Percentiles rank a stretch among this genome's conserved stretches.
Conservation (phyloP, 2,113 vertebrate species). For the Pagrus major region DNA sequence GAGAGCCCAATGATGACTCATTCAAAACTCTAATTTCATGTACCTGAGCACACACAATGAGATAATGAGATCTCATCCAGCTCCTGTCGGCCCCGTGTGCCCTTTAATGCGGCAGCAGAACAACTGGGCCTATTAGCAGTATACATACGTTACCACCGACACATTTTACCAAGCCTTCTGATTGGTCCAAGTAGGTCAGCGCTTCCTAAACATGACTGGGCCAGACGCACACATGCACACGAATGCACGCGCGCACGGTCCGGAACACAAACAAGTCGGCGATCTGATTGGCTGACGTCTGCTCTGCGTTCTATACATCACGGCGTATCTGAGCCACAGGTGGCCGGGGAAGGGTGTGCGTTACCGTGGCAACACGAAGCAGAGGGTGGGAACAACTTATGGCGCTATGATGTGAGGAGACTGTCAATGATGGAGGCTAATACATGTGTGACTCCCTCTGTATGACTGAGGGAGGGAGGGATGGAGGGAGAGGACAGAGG, state of each 20-base stretch:
- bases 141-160: not conserved
- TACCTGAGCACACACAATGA: conserved; percentile 10
- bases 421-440: conserved; percentile 51
- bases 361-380: conserved; percentile 62
- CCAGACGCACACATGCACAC: not conserved
- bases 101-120: conserved; percentile 36
- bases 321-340: conserved; percentile 40
- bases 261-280: not conserved
- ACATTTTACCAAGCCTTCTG: not conserved
- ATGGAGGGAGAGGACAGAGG: conserved; percentile 21
- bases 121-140: conserved; percentile 18
- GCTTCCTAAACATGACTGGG: not conserved
- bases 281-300: conserved; percentile 42
- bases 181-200: conserved; percentile 1
- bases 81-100: conserved; percentile 18
- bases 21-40: conserved; percentile 26
- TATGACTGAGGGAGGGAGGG: not conserved
- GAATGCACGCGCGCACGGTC: no score
- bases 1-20: conserved; percentile 35
- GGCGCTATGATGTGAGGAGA: conserved; percentile 53
- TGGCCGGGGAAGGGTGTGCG: conserved; percentile 42
- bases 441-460: conserved; percentile 16
- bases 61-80: conserved; percentile 38
- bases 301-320: conserved; percentile 42
- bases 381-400: conserved; percentile 36